phyloP scores from a whole-genome alignment of 1,140 invertebrate species.

The Carposina sasakii region DNA sequence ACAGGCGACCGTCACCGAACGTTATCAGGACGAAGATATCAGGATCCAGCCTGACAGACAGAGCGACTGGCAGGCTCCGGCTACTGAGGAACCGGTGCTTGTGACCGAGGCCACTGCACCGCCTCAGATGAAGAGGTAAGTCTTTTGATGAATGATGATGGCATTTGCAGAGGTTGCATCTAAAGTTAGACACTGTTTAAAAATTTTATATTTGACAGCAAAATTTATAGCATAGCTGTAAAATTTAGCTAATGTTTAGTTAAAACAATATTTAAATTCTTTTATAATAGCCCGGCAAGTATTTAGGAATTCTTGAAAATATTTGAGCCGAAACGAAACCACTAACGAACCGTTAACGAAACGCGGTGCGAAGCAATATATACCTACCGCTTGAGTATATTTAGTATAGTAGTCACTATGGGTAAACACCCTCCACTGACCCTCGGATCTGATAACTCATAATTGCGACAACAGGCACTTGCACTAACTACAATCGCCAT shows the following conservation, averaged over 20 bases:
- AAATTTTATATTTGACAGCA: background rate
- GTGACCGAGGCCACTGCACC: conserved; percentile 44
- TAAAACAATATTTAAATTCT: background rate
- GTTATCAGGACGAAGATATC: background rate
- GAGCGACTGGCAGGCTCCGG: conserved; percentile 31
- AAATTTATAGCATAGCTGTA: background rate
- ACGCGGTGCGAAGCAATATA: no score
- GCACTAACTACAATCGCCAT: no score
- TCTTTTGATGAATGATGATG: background rate
- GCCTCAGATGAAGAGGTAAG: conserved; percentile 46
- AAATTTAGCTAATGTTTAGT: background rate
- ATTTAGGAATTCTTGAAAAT: background rate
- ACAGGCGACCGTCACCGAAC: conserved; percentile 30
- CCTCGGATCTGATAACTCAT: no score
- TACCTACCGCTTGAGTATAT: no score
- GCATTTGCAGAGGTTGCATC: background rate
- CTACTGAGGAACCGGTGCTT: conserved; percentile 37
- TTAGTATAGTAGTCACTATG: no score
- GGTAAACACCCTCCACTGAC: no score
- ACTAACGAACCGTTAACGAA: no score
- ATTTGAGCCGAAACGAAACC: background rate
- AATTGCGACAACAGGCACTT: no score
- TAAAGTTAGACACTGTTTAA: background rate
- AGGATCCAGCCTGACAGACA: conserved; percentile 12
- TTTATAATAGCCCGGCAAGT: background rate